Evolutionary conservation across 2,888 invertebrate genomes (phyloP).

Genomic region (Cerceris ruficornis): DNA sequence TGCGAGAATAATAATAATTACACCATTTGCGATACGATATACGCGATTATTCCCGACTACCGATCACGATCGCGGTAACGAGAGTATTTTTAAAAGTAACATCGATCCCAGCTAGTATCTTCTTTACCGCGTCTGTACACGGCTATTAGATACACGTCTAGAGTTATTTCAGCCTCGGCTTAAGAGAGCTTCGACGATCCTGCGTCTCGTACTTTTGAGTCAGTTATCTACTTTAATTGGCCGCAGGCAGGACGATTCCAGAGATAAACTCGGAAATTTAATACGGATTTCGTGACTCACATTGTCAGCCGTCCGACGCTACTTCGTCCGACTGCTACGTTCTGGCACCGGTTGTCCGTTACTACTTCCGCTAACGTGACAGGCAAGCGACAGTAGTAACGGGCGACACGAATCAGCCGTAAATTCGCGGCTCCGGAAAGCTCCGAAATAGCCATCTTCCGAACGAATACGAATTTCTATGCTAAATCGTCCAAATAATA

Average conservation of each 20-base stretch:
- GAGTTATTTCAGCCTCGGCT: too few species aligned
- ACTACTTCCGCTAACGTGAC: constrained; percentile 30
- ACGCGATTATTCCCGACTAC: constrained; percentile 2
- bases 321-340: constrained; percentile 25
- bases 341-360: constrained; percentile 12
- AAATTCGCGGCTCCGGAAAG: not conserved
- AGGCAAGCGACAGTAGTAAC: constrained; percentile 39
- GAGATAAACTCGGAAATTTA: not conserved
- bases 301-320: not conserved
- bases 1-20: constrained; percentile 39
- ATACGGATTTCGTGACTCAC: not conserved
- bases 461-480: not conserved
- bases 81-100: not conserved
- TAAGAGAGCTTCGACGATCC: too few species aligned
- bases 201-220: too few species aligned
- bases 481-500: not conserved
- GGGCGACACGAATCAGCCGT: constrained; percentile 34
- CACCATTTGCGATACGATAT: constrained; percentile 5
- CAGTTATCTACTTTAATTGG: too few species aligned
- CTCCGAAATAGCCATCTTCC: not conserved
- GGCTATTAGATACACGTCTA: too few species aligned
- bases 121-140: too few species aligned
- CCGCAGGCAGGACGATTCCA: not conserved
- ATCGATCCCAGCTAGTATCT: not conserved
- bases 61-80: not conserved